Conservation (phyloP, 2,888 invertebrate genomes). For the Heteromyza rotundicornis region DNA sequence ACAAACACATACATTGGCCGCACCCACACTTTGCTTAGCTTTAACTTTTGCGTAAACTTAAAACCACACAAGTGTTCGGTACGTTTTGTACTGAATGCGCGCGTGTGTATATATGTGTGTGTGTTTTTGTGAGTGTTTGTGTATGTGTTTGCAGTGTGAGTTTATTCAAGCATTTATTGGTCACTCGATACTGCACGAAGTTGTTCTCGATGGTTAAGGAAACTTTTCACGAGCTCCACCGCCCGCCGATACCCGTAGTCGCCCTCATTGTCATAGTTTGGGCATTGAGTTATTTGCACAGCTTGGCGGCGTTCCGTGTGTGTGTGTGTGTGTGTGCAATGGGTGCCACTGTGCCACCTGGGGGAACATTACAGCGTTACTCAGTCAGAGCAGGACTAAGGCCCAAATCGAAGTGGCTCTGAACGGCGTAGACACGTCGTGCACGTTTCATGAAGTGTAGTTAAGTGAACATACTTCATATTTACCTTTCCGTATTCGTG, state of each 20-base stretch:
- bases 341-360: not conserved
- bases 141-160: conserved; percentile 15
- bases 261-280: not conserved
- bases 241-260: not conserved
- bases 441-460: conserved; percentile 5
- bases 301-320: not conserved
- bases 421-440: conserved; percentile 2
- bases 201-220: not conserved
- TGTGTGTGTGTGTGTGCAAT: not conserved
- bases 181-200: conserved; percentile 26
- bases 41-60: conserved; percentile 17
- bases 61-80: conserved; percentile 12
- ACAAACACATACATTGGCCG: no score
- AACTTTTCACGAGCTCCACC: not conserved
- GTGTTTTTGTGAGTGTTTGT: conserved; percentile 4
- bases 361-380: not conserved
- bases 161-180: conserved; percentile 37
- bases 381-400: no score
- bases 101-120: not conserved
- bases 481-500: not conserved
- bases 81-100: not conserved
- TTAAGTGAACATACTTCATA: conserved; percentile 3
- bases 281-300: conserved; percentile 2
- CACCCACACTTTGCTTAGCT: not conserved
- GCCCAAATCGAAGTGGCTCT: no score